Percentiles rank a stretch among this genome's conserved stretches.
phyloP scores from a whole-genome alignment of 2,113 vertebrate genomes.

The Leptosomus discolor region DNA sequence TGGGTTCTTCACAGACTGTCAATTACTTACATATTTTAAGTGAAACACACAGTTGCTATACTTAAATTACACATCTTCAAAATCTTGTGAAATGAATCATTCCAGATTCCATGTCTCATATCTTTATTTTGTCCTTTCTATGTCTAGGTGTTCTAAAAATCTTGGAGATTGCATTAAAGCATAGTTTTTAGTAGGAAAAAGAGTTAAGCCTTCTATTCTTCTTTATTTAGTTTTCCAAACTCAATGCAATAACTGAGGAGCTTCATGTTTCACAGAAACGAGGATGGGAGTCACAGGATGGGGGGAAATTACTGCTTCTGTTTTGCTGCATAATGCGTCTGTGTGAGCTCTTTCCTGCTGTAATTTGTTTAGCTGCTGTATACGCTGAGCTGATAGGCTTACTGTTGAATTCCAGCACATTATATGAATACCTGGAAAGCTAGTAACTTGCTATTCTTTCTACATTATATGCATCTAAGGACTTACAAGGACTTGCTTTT shows the following conservation, averaged over 20 bases:
- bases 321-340: neutral
- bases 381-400: neutral
- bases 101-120: neutral
- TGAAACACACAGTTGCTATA: neutral
- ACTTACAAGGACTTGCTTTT: neutral
- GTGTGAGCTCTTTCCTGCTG: neutral
- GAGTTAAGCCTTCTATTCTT: neutral
- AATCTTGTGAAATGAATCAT: neutral
- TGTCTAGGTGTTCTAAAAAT: neutral
- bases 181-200: neutral
- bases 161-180: neutral
- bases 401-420: neutral
- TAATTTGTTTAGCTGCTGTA: neutral
- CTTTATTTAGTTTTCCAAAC: neutral
- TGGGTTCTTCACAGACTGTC: neutral
- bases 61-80: neutral
- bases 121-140: neutral
- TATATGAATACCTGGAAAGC: neutral
- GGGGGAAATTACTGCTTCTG: neutral
- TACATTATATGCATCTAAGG: neutral
- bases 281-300: neutral
- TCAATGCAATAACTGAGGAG: neutral
- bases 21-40: neutral
- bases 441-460: neutral
- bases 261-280: neutral